Evolutionary conservation across 2,888 invertebrate species (phyloP).

Genomic region (Prosapia bicincta): DNA sequence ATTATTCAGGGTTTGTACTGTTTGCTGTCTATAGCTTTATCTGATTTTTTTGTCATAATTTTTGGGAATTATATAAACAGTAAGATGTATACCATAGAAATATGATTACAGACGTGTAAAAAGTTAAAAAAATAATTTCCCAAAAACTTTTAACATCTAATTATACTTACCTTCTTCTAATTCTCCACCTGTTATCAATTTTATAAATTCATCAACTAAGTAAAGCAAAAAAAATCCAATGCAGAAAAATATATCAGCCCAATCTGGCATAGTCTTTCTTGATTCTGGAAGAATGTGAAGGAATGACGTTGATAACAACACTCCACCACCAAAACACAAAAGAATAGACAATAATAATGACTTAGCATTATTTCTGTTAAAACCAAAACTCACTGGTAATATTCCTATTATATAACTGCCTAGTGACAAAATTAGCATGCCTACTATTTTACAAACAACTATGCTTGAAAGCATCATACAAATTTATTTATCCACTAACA

Average conservation of each 20-base stretch:
- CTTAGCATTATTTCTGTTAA: constrained; percentile 43
- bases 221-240: constrained; percentile 69
- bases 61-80: too few species aligned
- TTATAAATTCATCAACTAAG: constrained; percentile 67
- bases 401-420: constrained; percentile 69
- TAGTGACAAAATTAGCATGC: constrained; percentile 62
- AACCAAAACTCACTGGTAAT: constrained; percentile 42
- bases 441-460: constrained; percentile 42
- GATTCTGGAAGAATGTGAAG: constrained; percentile 82
- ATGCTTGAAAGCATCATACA: not conserved
- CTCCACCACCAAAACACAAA: constrained; percentile 78
- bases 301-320: constrained; percentile 70
- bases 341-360: constrained; percentile 64
- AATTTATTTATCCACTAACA: too few species aligned
- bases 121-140: too few species aligned
- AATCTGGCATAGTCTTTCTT: constrained; percentile 54
- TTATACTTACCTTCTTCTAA: not conserved
- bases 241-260: constrained; percentile 63
- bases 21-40: too few species aligned
- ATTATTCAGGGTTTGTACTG: too few species aligned
- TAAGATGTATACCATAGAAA: too few species aligned
- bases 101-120: too few species aligned
- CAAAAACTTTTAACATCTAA: not conserved
- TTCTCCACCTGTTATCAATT: constrained; percentile 40
- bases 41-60: too few species aligned